These are phyloP conservation scores for Eubucco bourcierii DNA, from an alignment of 2,113 vertebrate genomes.

Conservation along the genomic window DNA sequence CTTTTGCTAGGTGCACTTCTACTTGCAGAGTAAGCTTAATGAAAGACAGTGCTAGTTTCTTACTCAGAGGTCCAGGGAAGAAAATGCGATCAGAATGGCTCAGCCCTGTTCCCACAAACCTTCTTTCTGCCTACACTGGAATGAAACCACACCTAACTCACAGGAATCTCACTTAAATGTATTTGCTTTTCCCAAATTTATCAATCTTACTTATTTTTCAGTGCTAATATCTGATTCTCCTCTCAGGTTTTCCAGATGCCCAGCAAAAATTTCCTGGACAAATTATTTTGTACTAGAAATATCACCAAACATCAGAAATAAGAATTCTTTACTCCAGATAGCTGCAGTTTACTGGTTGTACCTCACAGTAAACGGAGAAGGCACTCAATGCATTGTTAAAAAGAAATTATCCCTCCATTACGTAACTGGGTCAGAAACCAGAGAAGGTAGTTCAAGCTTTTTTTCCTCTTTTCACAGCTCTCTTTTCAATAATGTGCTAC, in stretches of 20 bases:
- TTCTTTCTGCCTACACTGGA: neutral
- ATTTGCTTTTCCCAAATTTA: neutral
- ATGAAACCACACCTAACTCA: neutral
- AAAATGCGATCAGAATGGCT: neutral
- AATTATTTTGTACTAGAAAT: neutral
- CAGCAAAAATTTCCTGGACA: neutral
- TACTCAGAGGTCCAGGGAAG: neutral
- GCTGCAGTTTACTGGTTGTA: neutral
- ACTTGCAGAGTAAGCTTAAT: neutral
- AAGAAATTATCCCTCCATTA: neutral
- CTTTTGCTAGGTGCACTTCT: neutral
- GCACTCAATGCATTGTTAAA: neutral
- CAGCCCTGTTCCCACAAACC: neutral
- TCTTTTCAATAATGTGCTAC: neutral
- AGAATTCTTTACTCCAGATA: neutral
- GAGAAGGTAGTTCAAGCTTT: neutral
- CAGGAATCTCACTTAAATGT: neutral
- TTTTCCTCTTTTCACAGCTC: neutral
- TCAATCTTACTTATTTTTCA: neutral
- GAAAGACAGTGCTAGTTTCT: neutral
- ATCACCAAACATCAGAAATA: neutral
- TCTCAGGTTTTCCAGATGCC: neutral
- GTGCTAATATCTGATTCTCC: neutral
- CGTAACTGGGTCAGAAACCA: slow-evolving; percentile 8
- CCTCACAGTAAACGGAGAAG: neutral